Evolutionary conservation across 2,888 invertebrate genomes (phyloP).

Genomic region (Drosophila fungiperda): DNA sequence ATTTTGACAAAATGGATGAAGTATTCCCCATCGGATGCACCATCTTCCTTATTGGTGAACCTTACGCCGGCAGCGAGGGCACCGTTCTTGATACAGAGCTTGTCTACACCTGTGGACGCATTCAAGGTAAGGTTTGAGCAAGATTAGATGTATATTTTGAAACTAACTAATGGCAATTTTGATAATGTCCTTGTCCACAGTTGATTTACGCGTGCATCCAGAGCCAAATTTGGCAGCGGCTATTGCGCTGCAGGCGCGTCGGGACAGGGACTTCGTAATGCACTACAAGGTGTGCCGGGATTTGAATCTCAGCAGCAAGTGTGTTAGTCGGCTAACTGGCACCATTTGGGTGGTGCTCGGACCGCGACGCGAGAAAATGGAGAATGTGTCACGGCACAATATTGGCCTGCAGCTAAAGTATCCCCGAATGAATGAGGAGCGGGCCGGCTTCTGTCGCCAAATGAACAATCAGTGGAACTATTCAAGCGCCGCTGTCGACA

Average conservation of each 20-base stretch:
- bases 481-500: constrained; percentile 89
- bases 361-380: constrained; percentile 84
- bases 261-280: constrained; percentile 73
- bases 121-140: constrained; percentile 71
- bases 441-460: constrained; percentile 93
- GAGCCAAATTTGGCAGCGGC: constrained; percentile 80
- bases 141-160: no score
- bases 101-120: constrained; percentile 81
- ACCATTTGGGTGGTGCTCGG: constrained; percentile 89
- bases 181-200: constrained; percentile 48
- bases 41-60: constrained; percentile 92
- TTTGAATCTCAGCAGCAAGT: constrained; percentile 88
- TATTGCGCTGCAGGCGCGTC: constrained; percentile 61
- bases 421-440: constrained; percentile 91
- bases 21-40: constrained; percentile 89
- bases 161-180: background rate
- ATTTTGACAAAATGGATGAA: constrained; percentile 85
- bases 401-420: constrained; percentile 97
- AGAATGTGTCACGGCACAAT: constrained; percentile 87
- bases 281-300: constrained; percentile 73
- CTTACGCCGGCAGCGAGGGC: constrained; percentile 93
- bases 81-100: constrained; percentile 87
- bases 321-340: constrained; percentile 95
- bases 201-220: constrained; percentile 79
- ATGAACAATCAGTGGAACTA: constrained; percentile 91